Percentiles rank a stretch among this genome's conserved stretches.
These are phyloP conservation scores for Trypoxylon attenuatum DNA, from an alignment of 2,888 invertebrate genomes.

Conservation along the genomic window DNA sequence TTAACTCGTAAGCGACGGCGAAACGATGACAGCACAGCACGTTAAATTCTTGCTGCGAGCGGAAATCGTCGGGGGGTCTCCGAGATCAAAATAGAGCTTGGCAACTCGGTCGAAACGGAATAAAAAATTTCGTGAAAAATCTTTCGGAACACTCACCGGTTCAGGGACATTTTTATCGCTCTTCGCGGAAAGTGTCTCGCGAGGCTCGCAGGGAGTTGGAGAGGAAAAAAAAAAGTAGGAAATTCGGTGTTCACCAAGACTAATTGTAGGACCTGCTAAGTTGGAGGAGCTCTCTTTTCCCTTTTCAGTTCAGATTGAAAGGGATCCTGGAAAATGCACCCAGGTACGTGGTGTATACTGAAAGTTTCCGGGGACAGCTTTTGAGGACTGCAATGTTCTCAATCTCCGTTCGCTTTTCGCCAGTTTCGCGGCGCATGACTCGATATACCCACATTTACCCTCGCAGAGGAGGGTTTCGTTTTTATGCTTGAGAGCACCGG, in stretches of 20 bases:
- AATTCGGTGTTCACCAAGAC: constrained; percentile 32
- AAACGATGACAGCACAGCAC: not conserved
- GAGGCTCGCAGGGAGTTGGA: too few relatives aligned
- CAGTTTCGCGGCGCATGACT: constrained; percentile 7
- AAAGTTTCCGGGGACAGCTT: constrained; percentile 41
- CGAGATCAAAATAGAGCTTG: not conserved
- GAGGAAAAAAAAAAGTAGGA: constrained; percentile 21
- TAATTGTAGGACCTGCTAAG: constrained; percentile 29
- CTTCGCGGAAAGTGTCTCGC: constrained; percentile 5
- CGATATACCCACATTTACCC: constrained; percentile 27
- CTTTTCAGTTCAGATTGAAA: constrained; percentile 55
- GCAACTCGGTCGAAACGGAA: too few relatives aligned
- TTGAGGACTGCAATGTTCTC: constrained; percentile 43
- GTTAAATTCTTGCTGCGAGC: too few relatives aligned
- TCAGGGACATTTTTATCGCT: too few relatives aligned
- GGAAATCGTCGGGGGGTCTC: not conserved
- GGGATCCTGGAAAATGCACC: constrained; percentile 51
- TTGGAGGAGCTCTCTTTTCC: constrained; percentile 43
- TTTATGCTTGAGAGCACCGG: constrained; percentile 35
- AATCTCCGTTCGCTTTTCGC: constrained; percentile 31
- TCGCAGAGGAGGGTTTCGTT: constrained; percentile 8
- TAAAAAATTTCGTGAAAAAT: too few relatives aligned
- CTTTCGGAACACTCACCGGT: too few relatives aligned
- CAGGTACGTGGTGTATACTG: constrained; percentile 37
- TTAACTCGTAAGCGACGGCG: not conserved